Base-by-base conservation (phyloP, 2,113 vertebrate genomes). In the Phycodurus eques region DNA sequence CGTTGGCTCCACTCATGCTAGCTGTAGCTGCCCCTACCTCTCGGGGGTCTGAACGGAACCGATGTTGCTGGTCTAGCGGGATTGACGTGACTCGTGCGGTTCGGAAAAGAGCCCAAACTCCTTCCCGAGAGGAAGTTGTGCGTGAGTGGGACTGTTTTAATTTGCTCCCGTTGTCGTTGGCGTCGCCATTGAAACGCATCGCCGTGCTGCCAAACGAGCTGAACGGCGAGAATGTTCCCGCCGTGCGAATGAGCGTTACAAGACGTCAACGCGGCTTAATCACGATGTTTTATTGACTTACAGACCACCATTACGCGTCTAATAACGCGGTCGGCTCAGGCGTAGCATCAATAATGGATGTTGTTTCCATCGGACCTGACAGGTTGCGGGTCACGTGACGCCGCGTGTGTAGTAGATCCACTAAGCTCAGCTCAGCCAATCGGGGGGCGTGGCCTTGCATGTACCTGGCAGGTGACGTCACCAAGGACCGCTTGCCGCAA, bases 401-500 rank as follows among this genome's bases (percentile, higher is more conserved):
- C 20, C 63, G 35, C 31, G 31, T 61, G 62, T 44, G 62, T 39
- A 46, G 42, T 19, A 1, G 59, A 61, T 33, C 20, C 63, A 43
- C 42, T 65, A 22, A 65, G 59, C 59, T 43, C n/a, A 65, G 64
- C n/a, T 44, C 43, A 66, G 63, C 64, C 64, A 17, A 46, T 31
- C 22, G n/a, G 20, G 64, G 64, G 64, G 64, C 64, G 64, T 31
- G 64, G 64, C 22, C 43, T 61, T 5, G 14, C 35, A 9, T 35
- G 2, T 35, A 61, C 59, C 59, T 61, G 59, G 31, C 59, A 17
- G 31, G 14, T 35, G 59, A 61, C 31, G 59, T 61, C 59, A 35
- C 59, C 59, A 15, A 35, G 31, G 59, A 61, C 27, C 57, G 6
- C 27, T 60, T 6, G 22, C 27, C 27, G 12, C 14, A 3, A 13